Conservation (phyloP, 2,797 vertebrate species). For the Lophura swinhoii region DNA sequence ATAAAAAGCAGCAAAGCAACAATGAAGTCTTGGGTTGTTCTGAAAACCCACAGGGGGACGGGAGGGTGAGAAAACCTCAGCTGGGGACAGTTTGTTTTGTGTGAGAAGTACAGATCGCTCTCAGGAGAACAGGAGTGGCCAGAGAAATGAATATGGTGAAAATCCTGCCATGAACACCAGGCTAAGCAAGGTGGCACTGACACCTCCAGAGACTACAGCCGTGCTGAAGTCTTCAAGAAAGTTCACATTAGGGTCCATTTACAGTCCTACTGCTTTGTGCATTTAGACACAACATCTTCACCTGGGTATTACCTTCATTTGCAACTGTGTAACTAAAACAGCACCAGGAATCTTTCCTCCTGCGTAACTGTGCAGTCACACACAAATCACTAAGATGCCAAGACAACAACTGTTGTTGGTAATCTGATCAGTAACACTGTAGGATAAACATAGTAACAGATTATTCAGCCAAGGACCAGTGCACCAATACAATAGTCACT, state of each 20-base stretch:
- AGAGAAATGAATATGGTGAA: background rate
- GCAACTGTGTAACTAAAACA: background rate
- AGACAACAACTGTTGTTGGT: background rate
- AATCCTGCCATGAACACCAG: background rate
- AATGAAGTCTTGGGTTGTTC: background rate
- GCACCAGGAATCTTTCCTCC: background rate
- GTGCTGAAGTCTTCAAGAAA: background rate
- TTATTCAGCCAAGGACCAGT: background rate
- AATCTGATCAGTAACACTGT: background rate
- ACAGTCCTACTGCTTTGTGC: background rate
- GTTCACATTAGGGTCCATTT: too few species aligned
- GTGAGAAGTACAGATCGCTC: background rate
- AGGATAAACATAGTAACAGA: background rate
- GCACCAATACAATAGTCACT: background rate
- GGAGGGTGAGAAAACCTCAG: background rate
- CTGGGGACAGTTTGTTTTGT: background rate
- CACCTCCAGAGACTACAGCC: background rate
- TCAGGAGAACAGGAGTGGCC: background rate
- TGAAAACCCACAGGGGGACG: background rate
- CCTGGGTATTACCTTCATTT: background rate
- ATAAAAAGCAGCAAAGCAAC: background rate
- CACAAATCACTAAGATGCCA: background rate
- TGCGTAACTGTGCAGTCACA: background rate
- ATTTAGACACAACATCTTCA: background rate
- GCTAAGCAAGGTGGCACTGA: background rate